Evolutionary conservation across 2,888 invertebrate genomes (phyloP), one percentile per base, ranked within the genome.

Genomic region (Steinernema scapterisci): DNA sequence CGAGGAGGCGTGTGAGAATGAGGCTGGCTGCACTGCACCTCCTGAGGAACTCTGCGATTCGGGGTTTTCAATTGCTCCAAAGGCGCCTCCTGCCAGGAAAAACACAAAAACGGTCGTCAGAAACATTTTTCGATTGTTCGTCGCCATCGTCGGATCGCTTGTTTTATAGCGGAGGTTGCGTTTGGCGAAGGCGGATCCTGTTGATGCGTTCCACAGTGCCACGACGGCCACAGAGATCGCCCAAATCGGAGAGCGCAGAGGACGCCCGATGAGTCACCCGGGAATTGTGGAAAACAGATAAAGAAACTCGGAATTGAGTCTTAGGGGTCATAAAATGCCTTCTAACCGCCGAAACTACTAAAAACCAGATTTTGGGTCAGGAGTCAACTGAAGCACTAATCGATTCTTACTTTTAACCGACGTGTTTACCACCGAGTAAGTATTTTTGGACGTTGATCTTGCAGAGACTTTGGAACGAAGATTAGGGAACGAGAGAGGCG

Each of bases 1-100:
- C 75, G 44, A 75, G 38, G 46, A 75, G 38, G 71, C 75, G 70
- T 23, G 38, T 43, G 27, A 43, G 71, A 31, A 44, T 19, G 38
- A 73, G 54, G 63, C 27, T 6, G 63, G 63, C 63, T 63, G 63
- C 1, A 31, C 25, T 1, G 5, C 38, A n/a, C 63, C 31, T 31
- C 23, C 38, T 9, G 38, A n/a, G n/a, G n/a, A n/a, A n/a, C n/a
- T n/a, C n/a, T 54, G 23, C 3, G 54, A 54, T 3, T 23, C 31
- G 63, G 63, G 63, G n/a, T 63, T 63, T 31, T 63, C 63, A 31
- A 63, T 63, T n/a, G 27, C 63, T 6, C 25, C 63, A 13, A 63
- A 27, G 1, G 31, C 63, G 31, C 1, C 13, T 63, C 31, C 63
- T 1, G 16, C 63, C 31, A 63, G 31, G 13, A 25, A 25, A 38